Base-by-base conservation (phyloP, 2,888 invertebrate genomes). In the Rhagonycha lutea region DNA sequence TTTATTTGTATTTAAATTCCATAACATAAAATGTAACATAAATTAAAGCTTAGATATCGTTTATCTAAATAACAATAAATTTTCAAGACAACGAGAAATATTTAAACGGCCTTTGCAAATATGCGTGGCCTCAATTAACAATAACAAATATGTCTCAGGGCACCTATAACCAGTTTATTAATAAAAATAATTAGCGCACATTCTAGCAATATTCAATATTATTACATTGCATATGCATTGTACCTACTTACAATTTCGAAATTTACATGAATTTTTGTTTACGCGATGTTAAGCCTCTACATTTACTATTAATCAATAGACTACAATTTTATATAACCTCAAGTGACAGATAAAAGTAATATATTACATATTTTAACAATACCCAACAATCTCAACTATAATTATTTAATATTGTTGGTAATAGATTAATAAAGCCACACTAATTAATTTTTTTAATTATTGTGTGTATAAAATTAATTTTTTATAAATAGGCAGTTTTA, bases 71-170 rank as follows among this genome's bases (percentile, higher is more conserved):
- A 65, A 72, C 72, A 69, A 75, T 72, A 75, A 72, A 75, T 75
- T 68, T 26, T 63, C 28, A 14, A 72, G 63, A 75, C 73, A 72
- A 78, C 60, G 60, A 71, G 73, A 68, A 62, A 60, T 67, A 61
- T 68, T 65, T 68, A 72, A 79, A 81, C 82, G 83, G 80, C 83
- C 83, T 83, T 83, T 82, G 78, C 78, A 83, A 82, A 81, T 83
- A 83, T 83, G 83, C 82, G 82, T 80, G 83, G 81, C 83, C 83
- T 82, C 83, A 83, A 82, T 83, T 79, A 79, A 80, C 80, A 80
- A 79, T 79, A 81, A 77, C 74, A 76, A 79, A 81, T 80, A 79
- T 80, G 76, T 79, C 80, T 81, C 75, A 78, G 81, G 80, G 80
- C 80, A 78, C 78, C 75, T 65, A 70, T 70, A 79, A 81, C 80